Evolutionary conservation across 1,140 invertebrate species (phyloP).

Genomic region (Drosophila bifasciata): DNA sequence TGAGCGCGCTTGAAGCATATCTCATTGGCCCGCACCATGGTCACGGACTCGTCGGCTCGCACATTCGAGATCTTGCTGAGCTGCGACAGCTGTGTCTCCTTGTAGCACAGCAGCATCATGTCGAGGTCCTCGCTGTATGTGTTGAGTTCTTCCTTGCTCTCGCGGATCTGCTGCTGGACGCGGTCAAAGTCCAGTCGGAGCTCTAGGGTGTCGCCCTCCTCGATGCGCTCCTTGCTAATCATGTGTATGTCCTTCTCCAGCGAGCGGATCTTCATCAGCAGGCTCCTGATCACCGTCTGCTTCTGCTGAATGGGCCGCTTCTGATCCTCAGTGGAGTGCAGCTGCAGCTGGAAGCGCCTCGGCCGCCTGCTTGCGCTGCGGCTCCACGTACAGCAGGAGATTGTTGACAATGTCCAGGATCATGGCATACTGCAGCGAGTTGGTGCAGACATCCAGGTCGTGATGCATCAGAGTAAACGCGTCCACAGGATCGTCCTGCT

Average conservation of each 20-base stretch:
- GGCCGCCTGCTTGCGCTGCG: slow-evolving; percentile 95
- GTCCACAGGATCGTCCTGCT: slow-evolving; percentile 94
- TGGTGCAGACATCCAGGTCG: slow-evolving; percentile 98
- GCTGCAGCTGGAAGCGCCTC: slow-evolving; percentile 96
- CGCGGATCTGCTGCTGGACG: slow-evolving; percentile 89
- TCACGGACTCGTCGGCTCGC: slow-evolving; percentile 87
- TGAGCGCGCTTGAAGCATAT: slow-evolving; percentile 99
- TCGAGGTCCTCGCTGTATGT: slow-evolving; percentile 96
- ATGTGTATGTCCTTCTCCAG: slow-evolving; percentile 96
- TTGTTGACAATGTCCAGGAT: slow-evolving; percentile 99
- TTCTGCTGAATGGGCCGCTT: slow-evolving; percentile 95
- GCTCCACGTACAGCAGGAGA: slow-evolving; percentile 97
- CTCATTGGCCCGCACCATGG: slow-evolving; percentile 95
- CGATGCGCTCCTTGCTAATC: slow-evolving; percentile 91
- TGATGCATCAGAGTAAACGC: slow-evolving; percentile 99
- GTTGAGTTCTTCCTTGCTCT: slow-evolving; percentile 95
- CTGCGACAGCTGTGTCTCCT: slow-evolving; percentile 91
- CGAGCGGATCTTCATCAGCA: slow-evolving; percentile 91
- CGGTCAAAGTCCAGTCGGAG: slow-evolving; percentile 90
- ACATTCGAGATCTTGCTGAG: slow-evolving; percentile 85
- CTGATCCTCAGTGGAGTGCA: slow-evolving; percentile 95
- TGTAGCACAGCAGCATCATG: slow-evolving; percentile 95
- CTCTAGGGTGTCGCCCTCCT: slow-evolving; percentile 88
- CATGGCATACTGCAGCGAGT: slow-evolving; percentile 97
- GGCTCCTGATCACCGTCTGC: slow-evolving; percentile 93